phyloP scores from a whole-genome alignment of 2,888 invertebrate genomes.

The Diachrysia chrysitis region DNA sequence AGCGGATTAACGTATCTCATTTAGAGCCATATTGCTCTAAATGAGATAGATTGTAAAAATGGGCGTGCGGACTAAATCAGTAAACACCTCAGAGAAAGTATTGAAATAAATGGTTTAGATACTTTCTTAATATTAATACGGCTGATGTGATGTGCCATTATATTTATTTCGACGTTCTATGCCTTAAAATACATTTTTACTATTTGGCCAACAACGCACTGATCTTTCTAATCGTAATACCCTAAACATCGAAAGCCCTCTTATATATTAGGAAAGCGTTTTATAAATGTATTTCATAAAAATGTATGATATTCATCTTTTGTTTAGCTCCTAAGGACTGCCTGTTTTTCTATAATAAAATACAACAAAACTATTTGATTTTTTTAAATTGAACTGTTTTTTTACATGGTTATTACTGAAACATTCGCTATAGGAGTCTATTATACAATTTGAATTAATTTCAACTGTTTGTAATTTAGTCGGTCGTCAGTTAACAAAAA shows the following conservation, averaged over 20 bases:
- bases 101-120: conserved; percentile 23
- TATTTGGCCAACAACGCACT: conserved; percentile 34
- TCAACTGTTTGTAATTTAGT: conserved; percentile 24
- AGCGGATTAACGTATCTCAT: conserved; percentile 32
- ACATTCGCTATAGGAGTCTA: conserved; percentile 31
- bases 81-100: conserved; percentile 22
- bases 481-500: conserved; percentile 40
- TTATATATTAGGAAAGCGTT: conserved; percentile 49
- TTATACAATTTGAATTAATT: conserved; percentile 27
- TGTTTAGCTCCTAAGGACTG: conserved; percentile 34
- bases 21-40: background rate
- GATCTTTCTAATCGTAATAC: conserved; percentile 40
- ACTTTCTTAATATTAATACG: conserved; percentile 22
- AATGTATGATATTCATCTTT: conserved; percentile 38
- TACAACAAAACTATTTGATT: conserved; percentile 35
- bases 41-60: conserved; percentile 17
- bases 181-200: conserved; percentile 42
- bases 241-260: conserved; percentile 60
- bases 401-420: conserved; percentile 22
- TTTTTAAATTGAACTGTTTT: background rate
- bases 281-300: conserved; percentile 41
- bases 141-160: conserved; percentile 36
- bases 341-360: conserved; percentile 21
- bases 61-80: conserved; percentile 20
- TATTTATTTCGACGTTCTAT: conserved; percentile 35